Base-by-base conservation (phyloP, 2,113 vertebrate genomes). In the Oreochromis tanganicae region DNA sequence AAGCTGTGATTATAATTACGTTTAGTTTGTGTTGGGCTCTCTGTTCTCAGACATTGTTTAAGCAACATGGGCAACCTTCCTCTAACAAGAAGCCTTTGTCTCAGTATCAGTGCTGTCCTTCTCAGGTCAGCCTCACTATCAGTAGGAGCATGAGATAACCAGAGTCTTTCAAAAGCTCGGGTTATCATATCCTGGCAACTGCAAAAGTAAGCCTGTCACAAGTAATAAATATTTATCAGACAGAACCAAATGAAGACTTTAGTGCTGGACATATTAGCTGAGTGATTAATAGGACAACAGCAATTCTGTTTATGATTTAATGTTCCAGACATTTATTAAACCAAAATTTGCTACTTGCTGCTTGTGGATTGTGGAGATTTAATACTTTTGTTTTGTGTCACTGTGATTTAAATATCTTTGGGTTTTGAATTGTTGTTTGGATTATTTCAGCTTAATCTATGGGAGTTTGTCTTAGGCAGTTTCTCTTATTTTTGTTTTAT, bases 11-110 rank as follows among this genome's bases (percentile, higher is more conserved):
- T 83, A 19, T 89, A 81, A 83, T 50, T 84, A 36, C 9, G 10
- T 88, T 59, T 24, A 50, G 85, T 90, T 90, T 82, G 75, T 6
- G 75, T 41, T 78, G 59, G 61, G 68, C 86, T 89, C 83, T 55
- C 21, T 43, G 46, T 68, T 81, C 57, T 86, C 36, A 52, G 83
- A 85, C 43, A 27, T 43, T 81, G 85, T 73, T 29, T n/a, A n/a
- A 83, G 68, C 57, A 61, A 34, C 50, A 32, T 41, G 21, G 90
- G 88, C 59, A 36, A 27, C 41, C 68, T 19, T 61, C 29, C 29
- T 32, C 32, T 5, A 84, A 95, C 94, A 94, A 93, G 89, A 82
- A 89, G 75, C 84, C 82, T 92, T 93, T 95, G 94, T 95, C 36
- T 82, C 71, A 1, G 24, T 88, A 86, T 93, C 92, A 82, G 89